Evolutionary conservation across 2,888 invertebrate genomes (phyloP).

Genomic region (Mythimna loreyi): DNA sequence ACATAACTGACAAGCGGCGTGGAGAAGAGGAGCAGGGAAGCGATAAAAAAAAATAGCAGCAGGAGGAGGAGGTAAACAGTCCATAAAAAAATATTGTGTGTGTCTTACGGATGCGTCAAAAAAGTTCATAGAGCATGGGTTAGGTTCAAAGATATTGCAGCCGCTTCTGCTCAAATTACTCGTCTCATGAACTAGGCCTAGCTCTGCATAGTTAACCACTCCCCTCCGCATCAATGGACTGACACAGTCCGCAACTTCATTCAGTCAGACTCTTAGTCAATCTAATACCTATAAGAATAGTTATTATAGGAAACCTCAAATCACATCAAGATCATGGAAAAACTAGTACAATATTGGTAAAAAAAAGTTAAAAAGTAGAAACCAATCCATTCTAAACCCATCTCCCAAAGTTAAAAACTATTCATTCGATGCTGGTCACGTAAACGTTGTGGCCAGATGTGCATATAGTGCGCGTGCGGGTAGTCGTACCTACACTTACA

Average conservation of each 20-base stretch:
- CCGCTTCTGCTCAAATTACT: not conserved
- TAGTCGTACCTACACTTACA: not conserved
- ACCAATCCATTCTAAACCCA: not conserved
- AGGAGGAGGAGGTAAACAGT: too few species aligned
- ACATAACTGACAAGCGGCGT: too few species aligned
- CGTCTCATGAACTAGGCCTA: not conserved
- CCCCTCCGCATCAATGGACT: not conserved
- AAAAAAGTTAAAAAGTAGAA: too few species aligned
- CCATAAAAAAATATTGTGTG: too few species aligned
- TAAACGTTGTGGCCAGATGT: conserved; percentile 24
- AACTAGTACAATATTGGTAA: not conserved
- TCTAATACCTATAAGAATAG: too few species aligned
- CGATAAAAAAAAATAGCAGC: too few species aligned
- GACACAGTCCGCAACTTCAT: not conserved
- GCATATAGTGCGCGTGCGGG: conserved; percentile 2
- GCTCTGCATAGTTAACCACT: not conserved
- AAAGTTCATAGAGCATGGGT: too few species aligned
- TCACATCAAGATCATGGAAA: not conserved
- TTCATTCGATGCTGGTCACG: conserved; percentile 35
- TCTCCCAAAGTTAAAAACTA: not conserved
- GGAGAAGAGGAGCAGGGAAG: not conserved
- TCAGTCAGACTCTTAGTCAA: too few species aligned
- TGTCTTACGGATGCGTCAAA: too few species aligned
- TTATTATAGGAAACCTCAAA: too few species aligned
- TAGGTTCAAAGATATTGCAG: too few species aligned